phyloP scores from a whole-genome alignment of 2,113 vertebrate species.

The Tor tambroides region DNA sequence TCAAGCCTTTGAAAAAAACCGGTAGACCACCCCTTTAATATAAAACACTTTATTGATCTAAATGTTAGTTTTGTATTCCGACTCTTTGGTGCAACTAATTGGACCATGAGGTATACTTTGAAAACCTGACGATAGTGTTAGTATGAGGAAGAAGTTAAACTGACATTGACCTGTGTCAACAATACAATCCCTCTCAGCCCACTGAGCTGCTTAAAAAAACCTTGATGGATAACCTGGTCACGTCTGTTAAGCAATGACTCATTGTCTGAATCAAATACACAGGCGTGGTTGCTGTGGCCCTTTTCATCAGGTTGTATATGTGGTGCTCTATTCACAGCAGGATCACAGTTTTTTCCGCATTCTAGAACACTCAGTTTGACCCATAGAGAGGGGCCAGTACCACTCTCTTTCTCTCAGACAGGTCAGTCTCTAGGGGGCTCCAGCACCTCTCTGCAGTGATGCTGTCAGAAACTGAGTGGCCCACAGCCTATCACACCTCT shows the following conservation, averaged over 20 bases:
- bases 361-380: conserved; percentile 2
- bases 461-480: neutral
- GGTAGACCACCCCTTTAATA: no score
- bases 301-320: conserved; percentile 6
- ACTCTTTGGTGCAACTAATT: neutral
- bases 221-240: neutral
- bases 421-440: conserved; percentile 26
- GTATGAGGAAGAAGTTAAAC: neutral
- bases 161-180: conserved; percentile 9
- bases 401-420: conserved; percentile 2
- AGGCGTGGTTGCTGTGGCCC: neutral
- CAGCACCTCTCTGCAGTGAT: conserved; percentile 26
- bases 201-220: neutral
- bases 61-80: neutral
- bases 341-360: neutral
- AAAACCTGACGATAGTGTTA: neutral
- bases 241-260: conserved; percentile 3
- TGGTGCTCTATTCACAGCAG: neutral
- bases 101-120: neutral
- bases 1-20: no score
- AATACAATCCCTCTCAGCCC: neutral
- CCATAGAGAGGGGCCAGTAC: neutral
- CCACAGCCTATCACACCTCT: neutral
- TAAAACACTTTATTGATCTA: neutral
- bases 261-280: neutral